These are phyloP conservation scores for Andrena bucephala DNA, from an alignment of 2,888 invertebrate species.

Conservation along the genomic window DNA sequence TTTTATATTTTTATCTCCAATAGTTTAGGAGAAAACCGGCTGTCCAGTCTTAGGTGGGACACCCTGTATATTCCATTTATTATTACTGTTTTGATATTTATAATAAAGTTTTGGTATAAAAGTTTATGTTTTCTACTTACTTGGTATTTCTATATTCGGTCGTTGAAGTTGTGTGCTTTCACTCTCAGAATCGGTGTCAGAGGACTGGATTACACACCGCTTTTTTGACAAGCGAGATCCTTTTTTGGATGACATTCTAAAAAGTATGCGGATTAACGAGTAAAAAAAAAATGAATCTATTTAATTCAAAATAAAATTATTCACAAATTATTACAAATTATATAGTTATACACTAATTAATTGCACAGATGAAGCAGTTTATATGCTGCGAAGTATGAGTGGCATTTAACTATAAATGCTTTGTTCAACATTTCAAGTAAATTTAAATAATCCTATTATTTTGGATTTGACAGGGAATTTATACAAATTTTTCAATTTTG, in stretches of 20 bases:
- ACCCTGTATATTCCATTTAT: too few relatives aligned
- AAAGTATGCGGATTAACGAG: too few relatives aligned
- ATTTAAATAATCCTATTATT: constrained; percentile 14
- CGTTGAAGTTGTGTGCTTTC: not conserved
- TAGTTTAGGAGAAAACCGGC: too few relatives aligned
- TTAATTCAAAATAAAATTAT: too few relatives aligned
- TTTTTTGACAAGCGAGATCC: too few relatives aligned
- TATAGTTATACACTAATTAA: too few relatives aligned
- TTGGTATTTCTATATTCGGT: not conserved
- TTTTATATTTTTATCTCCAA: too few relatives aligned
- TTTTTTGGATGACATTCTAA: not conserved
- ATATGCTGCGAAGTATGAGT: constrained; percentile 13
- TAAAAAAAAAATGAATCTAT: too few relatives aligned
- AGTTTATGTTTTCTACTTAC: not conserved
- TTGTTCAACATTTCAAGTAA: constrained; percentile 7
- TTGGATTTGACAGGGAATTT: too few relatives aligned
- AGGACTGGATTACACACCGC: not conserved
- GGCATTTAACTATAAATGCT: constrained; percentile 21
- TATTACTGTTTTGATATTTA: too few relatives aligned
- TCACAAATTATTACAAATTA: too few relatives aligned
- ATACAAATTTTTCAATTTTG: constrained; percentile 3
- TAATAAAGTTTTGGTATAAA: not conserved
- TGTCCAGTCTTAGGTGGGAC: too few relatives aligned
- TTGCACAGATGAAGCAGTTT: constrained; percentile 10
- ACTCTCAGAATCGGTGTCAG: not conserved